Evolutionary conservation across 1,140 invertebrate genomes (phyloP).

Genomic region (Papilio dardanus): DNA sequence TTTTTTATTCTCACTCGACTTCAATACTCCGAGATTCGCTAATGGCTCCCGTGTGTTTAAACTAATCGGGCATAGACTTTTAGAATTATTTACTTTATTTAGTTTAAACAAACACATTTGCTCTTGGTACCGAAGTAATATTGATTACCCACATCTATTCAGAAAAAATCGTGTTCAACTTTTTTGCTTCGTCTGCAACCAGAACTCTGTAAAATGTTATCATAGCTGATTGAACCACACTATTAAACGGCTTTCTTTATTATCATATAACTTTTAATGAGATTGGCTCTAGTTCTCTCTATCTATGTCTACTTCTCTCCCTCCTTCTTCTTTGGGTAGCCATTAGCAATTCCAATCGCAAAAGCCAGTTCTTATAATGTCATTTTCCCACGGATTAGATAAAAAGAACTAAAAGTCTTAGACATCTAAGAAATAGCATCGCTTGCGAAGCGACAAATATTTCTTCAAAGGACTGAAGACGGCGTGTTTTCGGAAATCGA

Average conservation of each 20-base stretch:
- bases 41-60: constrained; percentile 58
- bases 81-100: background rate
- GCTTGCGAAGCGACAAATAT: constrained; percentile 71
- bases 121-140: no score
- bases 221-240: no score
- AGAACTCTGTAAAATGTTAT: background rate
- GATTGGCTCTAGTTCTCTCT: no score
- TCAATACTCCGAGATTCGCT: constrained; percentile 45
- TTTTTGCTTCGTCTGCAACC: background rate
- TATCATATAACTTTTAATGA: no score
- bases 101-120: no score
- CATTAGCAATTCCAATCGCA: background rate
- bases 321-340: background rate
- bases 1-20: constrained; percentile 64
- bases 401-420: constrained; percentile 48
- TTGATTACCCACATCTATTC: no score
- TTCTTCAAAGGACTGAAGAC: constrained; percentile 62
- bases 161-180: background rate
- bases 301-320: no score
- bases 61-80: constrained; percentile 36
- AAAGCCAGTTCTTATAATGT: background rate
- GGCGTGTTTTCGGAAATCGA: constrained; percentile 72
- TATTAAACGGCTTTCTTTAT: no score
- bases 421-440: constrained; percentile 59
- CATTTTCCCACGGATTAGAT: constrained; percentile 53